These are phyloP conservation scores for Slavum lentiscoides DNA, from an alignment of 2,888 invertebrate genomes.

Conservation along the genomic window DNA sequence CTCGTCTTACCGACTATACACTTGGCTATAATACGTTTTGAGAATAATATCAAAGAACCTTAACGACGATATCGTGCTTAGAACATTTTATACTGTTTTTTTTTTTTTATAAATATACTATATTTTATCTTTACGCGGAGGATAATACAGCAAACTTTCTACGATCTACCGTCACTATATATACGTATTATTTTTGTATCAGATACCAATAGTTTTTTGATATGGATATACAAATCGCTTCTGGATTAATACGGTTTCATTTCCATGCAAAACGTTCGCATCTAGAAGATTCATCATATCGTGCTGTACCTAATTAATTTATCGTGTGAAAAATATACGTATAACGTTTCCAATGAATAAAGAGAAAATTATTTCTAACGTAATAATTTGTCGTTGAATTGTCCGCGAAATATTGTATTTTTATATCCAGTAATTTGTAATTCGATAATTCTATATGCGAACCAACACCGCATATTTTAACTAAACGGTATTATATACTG, in stretches of 20 bases:
- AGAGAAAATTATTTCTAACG: no score
- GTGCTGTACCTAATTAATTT: constrained; percentile 10
- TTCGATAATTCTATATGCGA: no score
- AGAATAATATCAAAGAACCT: neutral
- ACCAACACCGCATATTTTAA: no score
- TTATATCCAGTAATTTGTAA: no score
- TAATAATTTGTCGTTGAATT: no score
- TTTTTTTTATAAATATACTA: neutral
- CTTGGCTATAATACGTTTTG: neutral
- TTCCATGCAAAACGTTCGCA: neutral
- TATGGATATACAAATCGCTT: neutral
- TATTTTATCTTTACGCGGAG: neutral
- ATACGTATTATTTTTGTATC: no score
- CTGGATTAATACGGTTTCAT: neutral
- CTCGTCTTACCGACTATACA: neutral
- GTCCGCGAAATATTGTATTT: no score
- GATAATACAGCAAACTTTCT: neutral
- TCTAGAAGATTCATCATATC: neutral
- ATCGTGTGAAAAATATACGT: neutral
- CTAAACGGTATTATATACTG: no score
- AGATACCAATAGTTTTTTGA: no score
- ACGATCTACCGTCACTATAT: neutral
- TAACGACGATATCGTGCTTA: neutral
- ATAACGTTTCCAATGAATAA: no score
- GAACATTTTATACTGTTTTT: neutral